Evolutionary conservation across 2,888 invertebrate genomes (phyloP), one percentile per base, ranked within the genome.

Genomic region (Neoaliturus tenellus): DNA sequence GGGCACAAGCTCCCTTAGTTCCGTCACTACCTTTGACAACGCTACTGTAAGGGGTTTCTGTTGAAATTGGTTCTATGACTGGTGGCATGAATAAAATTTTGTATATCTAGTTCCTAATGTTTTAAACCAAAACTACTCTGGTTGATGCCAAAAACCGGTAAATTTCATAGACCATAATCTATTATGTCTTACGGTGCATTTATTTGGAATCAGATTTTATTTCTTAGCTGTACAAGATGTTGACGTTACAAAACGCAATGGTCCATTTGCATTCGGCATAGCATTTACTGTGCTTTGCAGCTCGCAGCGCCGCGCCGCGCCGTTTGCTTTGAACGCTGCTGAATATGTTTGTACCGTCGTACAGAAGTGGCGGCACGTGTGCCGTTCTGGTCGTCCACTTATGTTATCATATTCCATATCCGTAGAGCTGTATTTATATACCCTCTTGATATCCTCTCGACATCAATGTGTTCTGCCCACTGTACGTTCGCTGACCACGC

Each of bases 321-420:
- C 8, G 39, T 51, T 51, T 23, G 23, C 51, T 51, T 23, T 51
- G 10, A 23, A 23, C 51, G 51, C 2, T 10, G 23, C 20, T 25
- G 23, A 23, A 25, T 5, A 8, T 25, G 23, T 25, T 5, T 4
- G 62, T 28, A 23, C 8, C 3, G 25, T 23, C 20, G 20, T 55
- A 6, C 55, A 20, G 12, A 20, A 23, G 20, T 55, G 25, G 55
- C 23, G 8, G 28, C 62, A 62, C 62, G 62, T 28, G 62, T 62
- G 31, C 12, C 12, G 62, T 14, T 55, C 28, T 3, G 51, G 28
- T 62, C 28, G 1, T 62, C 62, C 14, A 62, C 62, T 62, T 62
- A 12, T 28, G 62, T 62, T 62, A 62, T 62, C 62, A 62, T 62
- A 28, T 62, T 62, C 62, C 62, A 62, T 62, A 62, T 62, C 62